A percentile compares a stretch with the other conserved stretches of the same genome.
These are phyloP conservation scores for Rutilus rutilus DNA, from an alignment of 2,113 vertebrate species.

Conservation along the genomic window DNA sequence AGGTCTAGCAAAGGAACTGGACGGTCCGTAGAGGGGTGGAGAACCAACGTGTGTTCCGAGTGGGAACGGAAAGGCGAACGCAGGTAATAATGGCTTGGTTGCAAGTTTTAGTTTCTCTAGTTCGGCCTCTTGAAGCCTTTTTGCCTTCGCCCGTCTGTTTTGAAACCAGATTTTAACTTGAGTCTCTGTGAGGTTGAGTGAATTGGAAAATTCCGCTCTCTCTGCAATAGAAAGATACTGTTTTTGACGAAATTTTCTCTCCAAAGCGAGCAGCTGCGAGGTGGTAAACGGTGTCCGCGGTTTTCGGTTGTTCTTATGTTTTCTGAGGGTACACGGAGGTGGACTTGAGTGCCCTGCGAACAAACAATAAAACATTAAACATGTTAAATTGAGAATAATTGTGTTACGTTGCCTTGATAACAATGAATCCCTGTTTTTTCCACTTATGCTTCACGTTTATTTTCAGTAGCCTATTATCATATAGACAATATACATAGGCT, in stretches of 20 bases:
- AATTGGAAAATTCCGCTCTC: constrained; percentile 68
- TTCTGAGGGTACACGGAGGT: constrained; percentile 62
- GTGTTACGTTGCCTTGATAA: background rate
- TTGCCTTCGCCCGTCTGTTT: constrained; percentile 76
- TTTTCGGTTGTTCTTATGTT: constrained; percentile 77
- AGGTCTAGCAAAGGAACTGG: constrained; percentile 63
- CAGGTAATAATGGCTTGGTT: constrained; percentile 70
- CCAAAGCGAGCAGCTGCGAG: constrained; percentile 71
- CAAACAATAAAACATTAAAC: background rate
- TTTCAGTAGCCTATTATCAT: too few relatives aligned
- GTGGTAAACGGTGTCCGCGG: constrained; percentile 75
- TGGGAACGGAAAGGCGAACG: constrained; percentile 70
- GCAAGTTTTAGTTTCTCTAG: constrained; percentile 73
- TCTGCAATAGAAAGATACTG: constrained; percentile 73
- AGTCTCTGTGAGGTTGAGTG: constrained; percentile 74
- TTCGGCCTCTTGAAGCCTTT: constrained; percentile 75
- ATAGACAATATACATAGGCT: too few relatives aligned
- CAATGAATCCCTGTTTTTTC: too few relatives aligned
- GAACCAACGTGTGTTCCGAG: constrained; percentile 64
- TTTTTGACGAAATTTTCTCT: constrained; percentile 75
- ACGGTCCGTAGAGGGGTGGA: constrained; percentile 59
- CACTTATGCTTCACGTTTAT: background rate
- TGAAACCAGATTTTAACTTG: constrained; percentile 80
- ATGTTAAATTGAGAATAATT: background rate
- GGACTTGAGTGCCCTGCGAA: constrained; percentile 68